These are phyloP conservation scores for Drosophila phalerata DNA, from an alignment of 2,888 invertebrate species.

Conservation along the genomic window DNA sequence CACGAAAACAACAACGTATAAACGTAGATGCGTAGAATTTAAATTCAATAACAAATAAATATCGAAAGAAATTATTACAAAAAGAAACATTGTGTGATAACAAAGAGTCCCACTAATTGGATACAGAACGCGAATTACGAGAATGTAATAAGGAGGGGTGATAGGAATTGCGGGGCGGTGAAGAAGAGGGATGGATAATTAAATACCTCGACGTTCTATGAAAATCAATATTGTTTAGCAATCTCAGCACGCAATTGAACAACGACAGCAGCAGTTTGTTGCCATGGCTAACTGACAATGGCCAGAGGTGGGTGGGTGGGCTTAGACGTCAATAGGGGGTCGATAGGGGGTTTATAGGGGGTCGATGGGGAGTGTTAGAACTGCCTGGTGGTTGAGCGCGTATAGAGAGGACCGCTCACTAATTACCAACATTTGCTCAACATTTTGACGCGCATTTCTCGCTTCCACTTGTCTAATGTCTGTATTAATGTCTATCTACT, in stretches of 20 bases:
- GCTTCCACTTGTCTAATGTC: constrained; percentile 27
- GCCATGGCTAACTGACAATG: constrained; percentile 37
- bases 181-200: constrained; percentile 38
- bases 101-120: constrained; percentile 58
- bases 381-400: not conserved
- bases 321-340: constrained; percentile 4
- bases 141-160: constrained; percentile 1
- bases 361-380: not conserved
- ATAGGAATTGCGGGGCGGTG: not conserved
- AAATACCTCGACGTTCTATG: constrained; percentile 52
- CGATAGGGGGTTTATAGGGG: not conserved
- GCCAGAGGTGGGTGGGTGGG: not conserved
- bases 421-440: constrained; percentile 69
- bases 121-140: constrained; percentile 45
- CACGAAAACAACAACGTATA: constrained; percentile 26
- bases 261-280: constrained; percentile 44
- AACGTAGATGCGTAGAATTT: constrained; percentile 34
- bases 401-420: constrained; percentile 39
- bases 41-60: constrained; percentile 22
- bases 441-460: constrained; percentile 59
- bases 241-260: constrained; percentile 69
- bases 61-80: constrained; percentile 24
- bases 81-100: constrained; percentile 16
- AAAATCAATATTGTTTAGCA: constrained; percentile 72
- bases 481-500: constrained; percentile 37